Evolutionary conservation across 2,797 vertebrate species (phyloP), one percentile per base, ranked within the genome.

Genomic region (Sebastes trivittatus): DNA sequence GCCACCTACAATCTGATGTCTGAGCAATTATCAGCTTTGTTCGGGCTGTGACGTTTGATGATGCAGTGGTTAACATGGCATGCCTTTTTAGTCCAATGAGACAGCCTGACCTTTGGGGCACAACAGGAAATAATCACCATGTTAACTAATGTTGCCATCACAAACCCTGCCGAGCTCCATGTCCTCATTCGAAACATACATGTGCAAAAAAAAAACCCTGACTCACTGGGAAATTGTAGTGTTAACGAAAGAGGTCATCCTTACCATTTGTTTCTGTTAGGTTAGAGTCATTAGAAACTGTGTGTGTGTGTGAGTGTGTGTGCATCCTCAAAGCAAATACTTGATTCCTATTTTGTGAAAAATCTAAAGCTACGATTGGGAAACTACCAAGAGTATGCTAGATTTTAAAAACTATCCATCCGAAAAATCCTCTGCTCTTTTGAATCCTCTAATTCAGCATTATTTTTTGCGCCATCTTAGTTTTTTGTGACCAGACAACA

Each of bases 11-110:
- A 56, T 66, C 77, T 79, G 77, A 91, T 72, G 73, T 75, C 72
- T 76, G 67, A 77, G 86, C 77, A 80, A 88, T 83, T 86, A 78
- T 67, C 65, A 73, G 72, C 74, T 80, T 80, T 22, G 74, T 18
- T 49, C 14, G 5, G 49, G 54, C 74, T 74, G 56, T 75, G 78
- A 75, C 6, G 59, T 71, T 74, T 75, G 76, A 77, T 6, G 8
- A 16, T 23, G 20, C 56, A 34, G 52, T 64, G 55, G 75, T 77
- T 49, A 75, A 85, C 70, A 60, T 29, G 18, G 42, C 56, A 30
- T 68, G 69, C 22, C 42, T 83, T 75, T 87, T 84, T 18, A 14
- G 71, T 68, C 58, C 63, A 49, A 72, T 60, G 54, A 78, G 61
- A 78, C 54, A 68, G 58, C 5, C 46, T 80, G 80, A 87, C 78